Evolutionary conservation across 2,797 vertebrate species (phyloP).

Genomic region (Taeniopygia guttata): DNA sequence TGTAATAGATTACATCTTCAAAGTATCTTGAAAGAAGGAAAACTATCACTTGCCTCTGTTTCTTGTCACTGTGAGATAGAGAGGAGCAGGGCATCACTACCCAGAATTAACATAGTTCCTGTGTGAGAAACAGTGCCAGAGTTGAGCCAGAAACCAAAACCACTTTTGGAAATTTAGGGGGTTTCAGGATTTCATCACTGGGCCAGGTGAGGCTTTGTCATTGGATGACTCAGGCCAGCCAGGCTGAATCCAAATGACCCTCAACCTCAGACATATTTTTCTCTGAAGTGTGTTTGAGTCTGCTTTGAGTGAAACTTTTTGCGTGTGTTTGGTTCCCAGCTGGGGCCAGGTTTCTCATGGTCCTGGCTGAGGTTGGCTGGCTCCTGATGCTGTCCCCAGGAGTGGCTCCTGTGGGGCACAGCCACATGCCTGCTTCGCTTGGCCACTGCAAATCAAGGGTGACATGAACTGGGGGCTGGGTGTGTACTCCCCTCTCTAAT

Average conservation of each 20-base stretch:
- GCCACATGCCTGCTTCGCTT: fast-evolving
- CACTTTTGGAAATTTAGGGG: neutral
- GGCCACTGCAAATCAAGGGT: fast-evolving
- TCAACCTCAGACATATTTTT: neutral
- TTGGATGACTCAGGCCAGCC: neutral
- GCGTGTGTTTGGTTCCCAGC: neutral
- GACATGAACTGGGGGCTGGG: neutral
- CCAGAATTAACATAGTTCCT: neutral
- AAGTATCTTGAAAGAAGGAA: conserved; percentile 39
- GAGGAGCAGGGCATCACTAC: neutral
- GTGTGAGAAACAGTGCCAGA: neutral
- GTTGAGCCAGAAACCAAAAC: neutral
- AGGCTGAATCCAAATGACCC: neutral
- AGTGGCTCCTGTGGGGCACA: neutral
- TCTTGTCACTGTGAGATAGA: neutral
- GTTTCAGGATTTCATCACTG: neutral
- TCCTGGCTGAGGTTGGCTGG: neutral
- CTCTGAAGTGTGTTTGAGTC: neutral
- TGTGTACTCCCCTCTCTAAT: neutral
- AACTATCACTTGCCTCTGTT: conserved; percentile 25
- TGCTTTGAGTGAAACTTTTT: neutral
- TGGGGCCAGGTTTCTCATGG: fast-evolving
- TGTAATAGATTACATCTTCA: conserved; percentile 62
- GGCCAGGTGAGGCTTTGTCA: neutral
- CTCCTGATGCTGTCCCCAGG: fast-evolving